These are phyloP conservation scores for Pristionchus arcanus DNA, from an alignment of 2,888 invertebrate species.

Conservation along the genomic window DNA sequence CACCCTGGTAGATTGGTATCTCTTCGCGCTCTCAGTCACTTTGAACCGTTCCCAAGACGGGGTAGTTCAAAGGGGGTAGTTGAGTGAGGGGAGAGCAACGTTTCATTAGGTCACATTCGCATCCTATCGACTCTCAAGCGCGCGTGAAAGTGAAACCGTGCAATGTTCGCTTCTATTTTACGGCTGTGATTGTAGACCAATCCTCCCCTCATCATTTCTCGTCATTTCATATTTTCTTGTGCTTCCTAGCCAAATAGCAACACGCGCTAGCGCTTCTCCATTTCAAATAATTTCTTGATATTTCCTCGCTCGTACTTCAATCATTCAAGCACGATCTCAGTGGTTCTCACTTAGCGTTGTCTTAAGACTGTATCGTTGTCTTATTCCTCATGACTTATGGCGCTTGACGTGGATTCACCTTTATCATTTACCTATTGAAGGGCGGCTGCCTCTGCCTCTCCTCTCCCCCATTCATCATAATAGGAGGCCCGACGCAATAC, in stretches of 20 bases:
- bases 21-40: not conserved
- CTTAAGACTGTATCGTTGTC: no score
- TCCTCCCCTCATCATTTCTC: not conserved
- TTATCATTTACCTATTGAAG: not conserved
- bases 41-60: slow-evolving; percentile 35
- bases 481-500: not conserved
- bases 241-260: no score
- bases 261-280: no score
- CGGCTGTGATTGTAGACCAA: not conserved
- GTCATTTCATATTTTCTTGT: no score
- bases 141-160: slow-evolving; percentile 1
- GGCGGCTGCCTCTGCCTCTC: slow-evolving; percentile 44
- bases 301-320: not conserved
- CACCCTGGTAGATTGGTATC: not conserved
- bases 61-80: not conserved
- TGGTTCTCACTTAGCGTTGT: no score
- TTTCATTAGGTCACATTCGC: slow-evolving; percentile 43
- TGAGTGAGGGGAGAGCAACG: not conserved
- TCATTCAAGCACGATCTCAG: not conserved
- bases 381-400: no score
- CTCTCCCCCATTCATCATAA: not conserved
- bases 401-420: no score
- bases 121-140: not conserved
- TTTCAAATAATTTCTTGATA: no score
- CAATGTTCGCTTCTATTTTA: not conserved